phyloP scores from a whole-genome alignment of 2,888 invertebrate species.

The Stenchaetothrips biformis region DNA sequence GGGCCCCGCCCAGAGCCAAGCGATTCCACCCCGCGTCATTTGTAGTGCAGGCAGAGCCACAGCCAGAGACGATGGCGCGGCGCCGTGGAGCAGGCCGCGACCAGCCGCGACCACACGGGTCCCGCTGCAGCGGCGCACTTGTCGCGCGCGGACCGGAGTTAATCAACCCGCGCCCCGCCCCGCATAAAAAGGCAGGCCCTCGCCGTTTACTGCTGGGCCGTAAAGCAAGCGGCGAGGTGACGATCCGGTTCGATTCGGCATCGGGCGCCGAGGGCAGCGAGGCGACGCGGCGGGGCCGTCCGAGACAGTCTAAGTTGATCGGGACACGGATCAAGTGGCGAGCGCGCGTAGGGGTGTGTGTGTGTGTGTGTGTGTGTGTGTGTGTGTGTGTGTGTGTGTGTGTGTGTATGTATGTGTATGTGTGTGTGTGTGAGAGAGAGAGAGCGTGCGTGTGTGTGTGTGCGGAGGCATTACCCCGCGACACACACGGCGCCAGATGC shows the following conservation, averaged over 20 bases:
- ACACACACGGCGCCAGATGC: not conserved
- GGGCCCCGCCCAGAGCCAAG: not conserved
- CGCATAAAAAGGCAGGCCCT: not conserved
- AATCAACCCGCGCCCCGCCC: not conserved
- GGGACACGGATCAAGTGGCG: no score
- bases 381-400: not conserved
- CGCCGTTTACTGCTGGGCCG: not conserved
- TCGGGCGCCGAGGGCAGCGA: not conserved
- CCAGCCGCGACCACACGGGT: no score
- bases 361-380: not conserved
- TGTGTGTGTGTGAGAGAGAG: no score
- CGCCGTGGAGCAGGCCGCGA: no score
- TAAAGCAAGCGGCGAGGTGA: not conserved
- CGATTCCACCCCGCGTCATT: not conserved
- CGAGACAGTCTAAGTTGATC: no score
- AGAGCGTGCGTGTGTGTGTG: not conserved
- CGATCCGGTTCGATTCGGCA: not conserved
- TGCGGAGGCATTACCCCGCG: not conserved
- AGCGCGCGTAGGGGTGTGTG: not conserved
- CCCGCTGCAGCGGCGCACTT: not conserved
- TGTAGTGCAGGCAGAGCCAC: not conserved
- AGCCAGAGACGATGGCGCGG: no score
- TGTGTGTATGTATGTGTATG: no score
- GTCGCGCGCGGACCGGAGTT: not conserved
- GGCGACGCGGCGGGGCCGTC: no score